Conservation (phyloP, 2,113 vertebrate species). For the Epinephelus lanceolatus region DNA sequence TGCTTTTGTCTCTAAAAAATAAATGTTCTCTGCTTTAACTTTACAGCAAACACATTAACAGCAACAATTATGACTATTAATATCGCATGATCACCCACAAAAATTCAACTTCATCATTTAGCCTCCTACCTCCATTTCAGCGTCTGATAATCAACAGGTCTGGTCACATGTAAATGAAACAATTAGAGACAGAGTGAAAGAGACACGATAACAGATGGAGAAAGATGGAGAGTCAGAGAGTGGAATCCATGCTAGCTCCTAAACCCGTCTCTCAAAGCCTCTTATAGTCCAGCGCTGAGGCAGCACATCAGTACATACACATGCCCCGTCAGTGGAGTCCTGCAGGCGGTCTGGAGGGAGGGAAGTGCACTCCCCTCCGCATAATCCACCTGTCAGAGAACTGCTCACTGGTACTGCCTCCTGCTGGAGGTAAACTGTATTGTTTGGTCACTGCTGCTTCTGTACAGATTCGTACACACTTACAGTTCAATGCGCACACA, state of each 20-base stretch:
- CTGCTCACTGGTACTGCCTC: slow-evolving; percentile 2
- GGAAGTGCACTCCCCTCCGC: neutral
- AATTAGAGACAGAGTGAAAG: neutral
- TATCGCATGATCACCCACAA: neutral
- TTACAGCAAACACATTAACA: neutral
- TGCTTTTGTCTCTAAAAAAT: neutral
- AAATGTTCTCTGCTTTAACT: neutral
- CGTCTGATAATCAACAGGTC: slow-evolving; percentile 4
- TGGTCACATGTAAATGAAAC: neutral
- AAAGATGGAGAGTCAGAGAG: slow-evolving; percentile 25
- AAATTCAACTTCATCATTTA: neutral
- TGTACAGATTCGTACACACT: neutral
- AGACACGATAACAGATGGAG: neutral
- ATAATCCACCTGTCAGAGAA: slow-evolving; percentile 38
- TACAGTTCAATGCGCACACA: neutral
- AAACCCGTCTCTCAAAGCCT: slow-evolving; percentile 57
- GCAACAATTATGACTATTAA: neutral
- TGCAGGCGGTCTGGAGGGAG: slow-evolving; percentile 11
- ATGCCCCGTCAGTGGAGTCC: slow-evolving; percentile 2
- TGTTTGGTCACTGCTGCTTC: neutral
- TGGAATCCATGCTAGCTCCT: slow-evolving; percentile 13
- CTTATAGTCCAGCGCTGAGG: slow-evolving; percentile 64
- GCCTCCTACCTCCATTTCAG: slow-evolving; percentile 51
- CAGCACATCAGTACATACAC: slow-evolving; percentile 42
- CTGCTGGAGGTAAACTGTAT: neutral